These are phyloP conservation scores for Presbytis comata DNA, from an alignment of 2,797 vertebrate genomes.

Conservation along the genomic window DNA sequence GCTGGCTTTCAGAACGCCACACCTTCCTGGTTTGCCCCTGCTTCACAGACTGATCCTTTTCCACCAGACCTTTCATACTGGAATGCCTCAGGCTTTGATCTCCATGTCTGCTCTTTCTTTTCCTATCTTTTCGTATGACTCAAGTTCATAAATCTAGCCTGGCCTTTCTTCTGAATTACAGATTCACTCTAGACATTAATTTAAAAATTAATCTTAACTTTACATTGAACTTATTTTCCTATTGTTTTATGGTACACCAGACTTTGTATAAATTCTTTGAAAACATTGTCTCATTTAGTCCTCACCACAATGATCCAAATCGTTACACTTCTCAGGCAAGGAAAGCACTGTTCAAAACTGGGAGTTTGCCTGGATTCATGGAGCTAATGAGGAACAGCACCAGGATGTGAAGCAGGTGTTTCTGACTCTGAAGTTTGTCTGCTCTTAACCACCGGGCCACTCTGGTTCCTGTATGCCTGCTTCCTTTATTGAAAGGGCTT, in stretches of 20 bases:
- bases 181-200: not conserved
- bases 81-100: not conserved
- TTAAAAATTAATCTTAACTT: not conserved
- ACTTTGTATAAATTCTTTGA: not conserved
- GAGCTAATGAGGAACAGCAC: too few relatives aligned
- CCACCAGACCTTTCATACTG: not conserved
- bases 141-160: not conserved
- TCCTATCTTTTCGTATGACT: not conserved
- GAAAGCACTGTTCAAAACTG: not conserved
- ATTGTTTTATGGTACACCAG: not conserved
- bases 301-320: not conserved
- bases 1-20: not conserved
- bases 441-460: not conserved
- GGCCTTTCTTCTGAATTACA: not conserved
- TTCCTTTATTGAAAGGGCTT: not conserved
- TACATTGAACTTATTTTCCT: not conserved
- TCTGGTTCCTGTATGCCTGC: not conserved
- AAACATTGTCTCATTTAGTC: not conserved
- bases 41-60: not conserved
- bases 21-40: accelerated
- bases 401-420: accelerated
- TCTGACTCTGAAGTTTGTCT: not conserved
- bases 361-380: not conserved
- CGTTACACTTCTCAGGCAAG: not conserved
- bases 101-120: not conserved